Conservation (phyloP, 2,797 vertebrate species). For the Melanogrammus aeglefinus region DNA sequence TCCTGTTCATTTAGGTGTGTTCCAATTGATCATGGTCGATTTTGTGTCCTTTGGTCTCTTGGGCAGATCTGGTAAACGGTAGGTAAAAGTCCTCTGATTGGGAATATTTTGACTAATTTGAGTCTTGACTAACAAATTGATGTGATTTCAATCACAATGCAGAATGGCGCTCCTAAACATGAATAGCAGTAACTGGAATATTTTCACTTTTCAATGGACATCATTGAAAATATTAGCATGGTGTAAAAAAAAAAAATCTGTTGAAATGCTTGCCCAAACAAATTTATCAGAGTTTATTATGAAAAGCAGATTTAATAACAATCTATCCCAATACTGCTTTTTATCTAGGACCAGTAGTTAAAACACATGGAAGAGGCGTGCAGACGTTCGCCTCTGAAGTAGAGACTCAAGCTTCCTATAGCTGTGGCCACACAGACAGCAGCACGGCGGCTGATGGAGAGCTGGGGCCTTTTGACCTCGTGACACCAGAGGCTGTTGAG, state of each 20-base stretch:
- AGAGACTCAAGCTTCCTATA: not conserved
- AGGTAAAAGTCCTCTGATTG: not conserved
- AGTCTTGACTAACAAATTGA: not conserved
- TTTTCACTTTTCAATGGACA: not conserved
- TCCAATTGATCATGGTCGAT: not conserved
- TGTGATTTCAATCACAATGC: not conserved
- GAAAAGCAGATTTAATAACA: not conserved
- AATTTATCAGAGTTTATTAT: not conserved
- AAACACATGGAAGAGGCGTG: not conserved
- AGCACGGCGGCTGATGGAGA: not conserved
- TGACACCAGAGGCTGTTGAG: not conserved
- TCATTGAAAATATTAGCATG: not conserved
- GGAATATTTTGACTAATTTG: not conserved
- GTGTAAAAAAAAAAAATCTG: not conserved
- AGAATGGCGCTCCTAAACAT: not conserved
- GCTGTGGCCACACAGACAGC: not conserved
- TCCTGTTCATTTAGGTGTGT: not conserved
- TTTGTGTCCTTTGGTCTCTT: not conserved
- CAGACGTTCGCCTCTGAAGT: not conserved
- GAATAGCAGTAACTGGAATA: not conserved
- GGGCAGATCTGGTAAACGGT: not conserved
- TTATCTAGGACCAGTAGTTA: not conserved
- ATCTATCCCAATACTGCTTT: not conserved
- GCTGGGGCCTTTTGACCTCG: not conserved
- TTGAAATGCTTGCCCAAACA: not conserved